A percentile compares a stretch with the other conserved stretches of the same genome.
These are phyloP conservation scores for Rhopalosiphum nymphaeae DNA, from an alignment of 2,888 invertebrate genomes.

Conservation along the genomic window DNA sequence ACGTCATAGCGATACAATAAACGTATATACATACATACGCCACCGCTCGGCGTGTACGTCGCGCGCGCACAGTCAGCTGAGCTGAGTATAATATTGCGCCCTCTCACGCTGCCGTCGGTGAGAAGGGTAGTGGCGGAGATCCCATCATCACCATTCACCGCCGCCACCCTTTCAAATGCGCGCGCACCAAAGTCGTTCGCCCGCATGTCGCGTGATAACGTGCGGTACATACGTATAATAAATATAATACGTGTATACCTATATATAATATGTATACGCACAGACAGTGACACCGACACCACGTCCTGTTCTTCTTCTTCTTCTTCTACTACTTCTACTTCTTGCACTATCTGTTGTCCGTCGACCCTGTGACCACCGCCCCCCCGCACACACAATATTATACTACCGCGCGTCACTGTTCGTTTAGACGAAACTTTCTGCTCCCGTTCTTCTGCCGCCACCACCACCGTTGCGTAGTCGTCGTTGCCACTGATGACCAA, in stretches of 20 bases:
- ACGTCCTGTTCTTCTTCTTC: neutral
- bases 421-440: conserved; percentile 34
- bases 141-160: neutral
- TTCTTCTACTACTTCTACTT: neutral
- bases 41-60: neutral
- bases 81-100: neutral
- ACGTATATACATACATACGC: neutral
- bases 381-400: neutral
- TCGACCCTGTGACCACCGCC: neutral
- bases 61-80: conserved; percentile 48
- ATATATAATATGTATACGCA: neutral
- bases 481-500: conserved; percentile 5
- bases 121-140: neutral
- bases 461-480: neutral
- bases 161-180: neutral
- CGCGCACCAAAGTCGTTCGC: conserved; percentile 40
- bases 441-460: neutral
- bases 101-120: neutral
- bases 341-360: neutral
- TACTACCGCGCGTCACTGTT: neutral
- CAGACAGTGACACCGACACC: conserved; percentile 19
- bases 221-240: neutral
- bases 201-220: conserved; percentile 57
- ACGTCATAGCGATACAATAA: neutral
- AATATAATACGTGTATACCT: neutral